phyloP scores from a whole-genome alignment of 2,113 vertebrate species.

The Stomatorhinus ivindoensis region DNA sequence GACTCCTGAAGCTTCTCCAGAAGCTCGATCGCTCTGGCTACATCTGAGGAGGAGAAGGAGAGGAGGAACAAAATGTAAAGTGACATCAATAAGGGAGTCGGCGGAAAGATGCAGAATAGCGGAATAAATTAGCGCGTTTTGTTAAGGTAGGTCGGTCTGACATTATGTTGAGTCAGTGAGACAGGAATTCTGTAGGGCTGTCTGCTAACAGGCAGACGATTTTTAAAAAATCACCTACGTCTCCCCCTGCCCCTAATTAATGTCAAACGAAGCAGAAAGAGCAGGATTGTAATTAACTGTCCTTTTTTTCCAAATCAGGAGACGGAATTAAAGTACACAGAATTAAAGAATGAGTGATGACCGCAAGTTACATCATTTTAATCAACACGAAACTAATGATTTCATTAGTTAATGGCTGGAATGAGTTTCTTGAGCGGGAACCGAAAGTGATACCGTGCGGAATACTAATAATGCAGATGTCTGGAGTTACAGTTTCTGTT shows the following conservation, averaged over 20 bases:
- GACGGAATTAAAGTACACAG: not conserved
- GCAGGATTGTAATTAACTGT: not conserved
- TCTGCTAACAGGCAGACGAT: not conserved
- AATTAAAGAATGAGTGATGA: not conserved
- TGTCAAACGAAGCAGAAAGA: not conserved
- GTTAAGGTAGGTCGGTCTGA: not conserved
- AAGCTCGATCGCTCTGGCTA: slow-evolving; percentile 90
- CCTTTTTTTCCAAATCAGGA: not conserved
- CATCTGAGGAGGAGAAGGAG: slow-evolving; percentile 65
- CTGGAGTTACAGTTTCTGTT: not conserved
- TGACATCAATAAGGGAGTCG: not conserved
- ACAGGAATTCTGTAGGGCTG: not conserved
- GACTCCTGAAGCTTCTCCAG: slow-evolving; percentile 96
- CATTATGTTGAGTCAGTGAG: not conserved
- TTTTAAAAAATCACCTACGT: not conserved
- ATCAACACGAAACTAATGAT: not conserved
- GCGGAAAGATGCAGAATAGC: not conserved
- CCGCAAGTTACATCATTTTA: not conserved
- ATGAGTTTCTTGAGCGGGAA: not conserved
- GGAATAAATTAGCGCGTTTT: not conserved
- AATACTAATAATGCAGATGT: not conserved
- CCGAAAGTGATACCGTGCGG: not conserved
- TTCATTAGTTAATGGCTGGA: not conserved
- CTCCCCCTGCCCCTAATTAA: not conserved
- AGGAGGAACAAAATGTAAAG: slow-evolving; percentile 5